Evolutionary conservation across 2,888 invertebrate species (phyloP).

Genomic region (Cryptophagus acutangulus): DNA sequence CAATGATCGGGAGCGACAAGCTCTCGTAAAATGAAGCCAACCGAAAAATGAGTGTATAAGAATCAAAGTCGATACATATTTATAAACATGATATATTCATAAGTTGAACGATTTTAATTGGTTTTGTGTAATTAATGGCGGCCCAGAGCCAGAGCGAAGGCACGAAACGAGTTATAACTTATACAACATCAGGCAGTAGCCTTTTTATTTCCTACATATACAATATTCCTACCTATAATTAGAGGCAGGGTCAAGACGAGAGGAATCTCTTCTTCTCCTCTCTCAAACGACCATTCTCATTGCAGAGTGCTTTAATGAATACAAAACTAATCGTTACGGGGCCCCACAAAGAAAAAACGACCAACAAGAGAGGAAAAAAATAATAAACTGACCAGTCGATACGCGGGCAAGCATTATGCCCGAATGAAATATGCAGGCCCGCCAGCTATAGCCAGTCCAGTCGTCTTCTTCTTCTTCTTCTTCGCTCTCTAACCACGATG

Average conservation of each 20-base stretch:
- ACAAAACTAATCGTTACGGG: slow-evolving; percentile 27
- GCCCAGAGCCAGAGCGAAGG: slow-evolving; percentile 25
- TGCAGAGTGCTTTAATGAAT: slow-evolving; percentile 26
- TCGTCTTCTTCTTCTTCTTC: slow-evolving; percentile 1
- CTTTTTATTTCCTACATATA: slow-evolving; percentile 24
- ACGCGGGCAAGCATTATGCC: slow-evolving; percentile 27
- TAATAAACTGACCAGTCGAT: slow-evolving; percentile 29
- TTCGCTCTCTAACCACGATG: too few relatives aligned
- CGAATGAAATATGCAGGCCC: slow-evolving; percentile 27
- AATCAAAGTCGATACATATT: slow-evolving; percentile 38
- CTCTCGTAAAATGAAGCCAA: slow-evolving; percentile 34
- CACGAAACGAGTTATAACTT: slow-evolving; percentile 22
- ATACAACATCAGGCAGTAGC: slow-evolving; percentile 19
- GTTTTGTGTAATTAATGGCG: slow-evolving; percentile 36
- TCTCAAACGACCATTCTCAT: slow-evolving; percentile 21
- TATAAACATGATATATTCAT: slow-evolving; percentile 41
- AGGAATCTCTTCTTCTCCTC: slow-evolving; percentile 12
- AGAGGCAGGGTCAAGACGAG: slow-evolving; percentile 22
- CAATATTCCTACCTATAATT: slow-evolving; percentile 27
- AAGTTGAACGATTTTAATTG: slow-evolving; percentile 41
- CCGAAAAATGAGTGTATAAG: slow-evolving; percentile 40
- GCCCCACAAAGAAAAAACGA: slow-evolving; percentile 23
- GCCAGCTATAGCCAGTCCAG: slow-evolving; percentile 15
- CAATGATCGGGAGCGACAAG: slow-evolving; percentile 32
- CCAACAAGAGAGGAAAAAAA: too few relatives aligned